Percentiles rank a stretch among this genome's conserved stretches.
These are phyloP conservation scores for Ibidorhyncha struthersii DNA, from an alignment of 2,113 vertebrate genomes.

Conservation along the genomic window DNA sequence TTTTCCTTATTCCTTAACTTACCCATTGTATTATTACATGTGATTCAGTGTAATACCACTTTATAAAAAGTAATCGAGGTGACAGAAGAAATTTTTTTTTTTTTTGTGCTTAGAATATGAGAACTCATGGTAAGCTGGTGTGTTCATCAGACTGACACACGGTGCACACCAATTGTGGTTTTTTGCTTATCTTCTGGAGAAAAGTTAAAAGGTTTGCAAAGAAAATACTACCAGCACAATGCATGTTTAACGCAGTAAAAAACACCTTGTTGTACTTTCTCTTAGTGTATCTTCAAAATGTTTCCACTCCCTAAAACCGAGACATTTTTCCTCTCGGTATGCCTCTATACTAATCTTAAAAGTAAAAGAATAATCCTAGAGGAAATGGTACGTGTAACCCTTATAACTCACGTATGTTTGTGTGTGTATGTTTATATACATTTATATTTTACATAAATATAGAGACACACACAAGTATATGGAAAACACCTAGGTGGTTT, in stretches of 20 bases:
- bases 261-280: slow-evolving; percentile 21
- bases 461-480: accelerated
- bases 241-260: slow-evolving; percentile 45
- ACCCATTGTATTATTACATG: neutral
- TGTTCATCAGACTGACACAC: slow-evolving; percentile 12
- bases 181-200: slow-evolving; percentile 52
- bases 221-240: slow-evolving; percentile 13
- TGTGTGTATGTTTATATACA: neutral
- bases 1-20: slow-evolving; percentile 23
- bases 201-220: slow-evolving; percentile 63
- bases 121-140: neutral
- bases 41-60: neutral
- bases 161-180: slow-evolving; percentile 18
- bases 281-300: neutral
- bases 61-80: slow-evolving; percentile 24
- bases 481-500: neutral
- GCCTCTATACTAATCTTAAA: neutral
- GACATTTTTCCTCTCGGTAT: neutral
- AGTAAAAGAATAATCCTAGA: neutral
- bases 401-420: neutral
- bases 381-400: neutral
- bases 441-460: neutral
- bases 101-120: slow-evolving; percentile 44
- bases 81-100: neutral
- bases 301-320: neutral